phyloP scores from a whole-genome alignment of 2,888 invertebrate species.

The Cryptophagus acutangulus region DNA sequence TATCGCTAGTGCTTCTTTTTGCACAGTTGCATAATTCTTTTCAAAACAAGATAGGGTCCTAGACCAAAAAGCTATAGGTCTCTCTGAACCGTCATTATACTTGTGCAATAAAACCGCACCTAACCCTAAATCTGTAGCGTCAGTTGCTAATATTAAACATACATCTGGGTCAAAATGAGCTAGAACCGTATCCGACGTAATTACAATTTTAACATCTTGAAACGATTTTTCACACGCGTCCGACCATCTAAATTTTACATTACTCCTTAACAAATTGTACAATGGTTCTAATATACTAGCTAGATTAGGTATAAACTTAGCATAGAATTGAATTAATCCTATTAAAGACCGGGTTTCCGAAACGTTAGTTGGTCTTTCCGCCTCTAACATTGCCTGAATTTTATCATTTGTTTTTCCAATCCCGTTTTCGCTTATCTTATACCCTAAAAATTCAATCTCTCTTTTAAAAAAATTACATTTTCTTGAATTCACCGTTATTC shows the following conservation, averaged over 20 bases:
- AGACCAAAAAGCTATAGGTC: constrained; percentile 18
- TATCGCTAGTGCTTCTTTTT: constrained; percentile 17
- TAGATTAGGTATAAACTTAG: constrained; percentile 14
- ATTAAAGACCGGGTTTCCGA: constrained; percentile 14
- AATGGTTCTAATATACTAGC: constrained; percentile 6
- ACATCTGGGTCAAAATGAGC: constrained; percentile 6
- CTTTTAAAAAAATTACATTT: constrained; percentile 38
- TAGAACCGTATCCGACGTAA: not conserved
- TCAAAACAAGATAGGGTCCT: constrained; percentile 17
- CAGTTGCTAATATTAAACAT: not conserved
- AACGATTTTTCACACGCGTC: constrained; percentile 10
- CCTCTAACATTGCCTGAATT: constrained; percentile 15
- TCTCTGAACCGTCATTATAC: constrained; percentile 14
- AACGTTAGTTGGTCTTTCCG: constrained; percentile 12
- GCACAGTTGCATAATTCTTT: constrained; percentile 15
- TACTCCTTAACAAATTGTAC: constrained; percentile 4
- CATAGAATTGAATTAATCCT: constrained; percentile 21
- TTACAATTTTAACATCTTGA: not conserved
- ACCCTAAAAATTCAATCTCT: constrained; percentile 35
- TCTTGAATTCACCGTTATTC: constrained; percentile 28
- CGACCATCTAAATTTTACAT: constrained; percentile 2
- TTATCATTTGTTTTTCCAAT: constrained; percentile 14
- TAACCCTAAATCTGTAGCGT: constrained; percentile 2
- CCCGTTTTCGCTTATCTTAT: constrained; percentile 19
- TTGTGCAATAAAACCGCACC: constrained; percentile 14